Percentiles rank a stretch among this genome's conserved stretches.
These are phyloP conservation scores for Campoplex nolae DNA, from an alignment of 2,888 invertebrate genomes.

Conservation along the genomic window DNA sequence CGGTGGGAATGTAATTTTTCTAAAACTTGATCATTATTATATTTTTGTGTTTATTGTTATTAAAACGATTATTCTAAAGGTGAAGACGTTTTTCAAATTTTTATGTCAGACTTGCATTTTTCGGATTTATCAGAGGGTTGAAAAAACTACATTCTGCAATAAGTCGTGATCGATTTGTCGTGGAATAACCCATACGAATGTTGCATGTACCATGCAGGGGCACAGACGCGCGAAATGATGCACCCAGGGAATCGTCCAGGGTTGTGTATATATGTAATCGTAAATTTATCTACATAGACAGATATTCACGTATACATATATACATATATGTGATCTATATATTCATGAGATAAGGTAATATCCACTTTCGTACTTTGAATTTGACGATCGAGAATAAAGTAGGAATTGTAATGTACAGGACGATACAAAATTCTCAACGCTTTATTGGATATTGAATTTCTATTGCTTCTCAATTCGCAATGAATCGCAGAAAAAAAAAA, in stretches of 20 bases:
- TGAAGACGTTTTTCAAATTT: not conserved
- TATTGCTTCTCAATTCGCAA: not conserved
- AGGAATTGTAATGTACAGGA: constrained; percentile 2
- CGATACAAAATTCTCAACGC: constrained; percentile 41
- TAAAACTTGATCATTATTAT: not conserved
- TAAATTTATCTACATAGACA: constrained; percentile 39
- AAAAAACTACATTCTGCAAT: not conserved
- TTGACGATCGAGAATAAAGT: constrained; percentile 50
- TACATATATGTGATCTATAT: constrained; percentile 35
- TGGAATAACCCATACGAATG: constrained; percentile 22
- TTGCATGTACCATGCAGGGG: constrained; percentile 33
- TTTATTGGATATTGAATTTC: constrained; percentile 36
- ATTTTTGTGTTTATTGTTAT: too few species aligned
- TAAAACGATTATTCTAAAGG: not conserved
- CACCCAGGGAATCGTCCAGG: constrained; percentile 42
- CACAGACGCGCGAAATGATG: constrained; percentile 50
- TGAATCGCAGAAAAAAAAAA: not conserved
- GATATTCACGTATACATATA: constrained; percentile 13
- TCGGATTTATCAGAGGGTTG: not conserved
- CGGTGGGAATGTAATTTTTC: too few species aligned
- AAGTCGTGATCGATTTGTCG: not conserved
- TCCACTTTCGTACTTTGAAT: constrained; percentile 48
- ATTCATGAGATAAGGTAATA: constrained; percentile 40
- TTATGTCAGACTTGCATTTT: not conserved
- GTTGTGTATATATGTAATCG: constrained; percentile 22